Evolutionary conservation across 2,797 vertebrate species (phyloP), one percentile per base, ranked within the genome.

Genomic region (Parambassis ranga): DNA sequence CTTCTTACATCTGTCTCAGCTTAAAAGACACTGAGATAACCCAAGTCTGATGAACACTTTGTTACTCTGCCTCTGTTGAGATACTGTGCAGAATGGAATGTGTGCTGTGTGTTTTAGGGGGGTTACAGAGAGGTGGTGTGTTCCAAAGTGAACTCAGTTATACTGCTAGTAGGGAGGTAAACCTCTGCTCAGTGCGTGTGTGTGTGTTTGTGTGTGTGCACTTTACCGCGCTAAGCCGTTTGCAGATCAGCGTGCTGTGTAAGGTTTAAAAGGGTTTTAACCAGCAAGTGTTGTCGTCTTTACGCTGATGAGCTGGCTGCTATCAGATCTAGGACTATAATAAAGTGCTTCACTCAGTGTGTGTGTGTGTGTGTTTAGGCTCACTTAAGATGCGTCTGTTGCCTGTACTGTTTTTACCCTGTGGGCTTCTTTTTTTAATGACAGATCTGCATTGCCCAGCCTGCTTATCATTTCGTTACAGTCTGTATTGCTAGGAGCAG

Each of bases 191-290:
- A 16, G 35, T 15, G 31, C 50, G 44, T 23, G 53, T 20, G 24
- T 51, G 23, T 37, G 62, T 10, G 19, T 6, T 27, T 32, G 26
- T 27, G 39, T 64, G 32, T 41, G 13, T 39, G 19, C 37, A 9
- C 37, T 38, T 38, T 36, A 10, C 14, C 6, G 8, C 9, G 24
- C 33, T 63, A 55, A 78, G 51, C 57, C 7, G 23, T 49, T 62
- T 55, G 48, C 19, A 62, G 14, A 59, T 70, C 51, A 53, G 27
- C 16, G 38, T n/a, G 14, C 55, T 68, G 38, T 43, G 39, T 16
- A 18, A 39, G 24, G 14, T 67, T 79, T 65, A 35, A 61, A 70
- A 38, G 20, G 36, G 42, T 39, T 75, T 62, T 59, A 68, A 41
- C 15, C 30, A 20, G 43, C 33, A 10, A 55, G 31, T 49, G 48